phyloP scores from a whole-genome alignment of 2,113 vertebrate species.

The Nycticorax nycticorax region DNA sequence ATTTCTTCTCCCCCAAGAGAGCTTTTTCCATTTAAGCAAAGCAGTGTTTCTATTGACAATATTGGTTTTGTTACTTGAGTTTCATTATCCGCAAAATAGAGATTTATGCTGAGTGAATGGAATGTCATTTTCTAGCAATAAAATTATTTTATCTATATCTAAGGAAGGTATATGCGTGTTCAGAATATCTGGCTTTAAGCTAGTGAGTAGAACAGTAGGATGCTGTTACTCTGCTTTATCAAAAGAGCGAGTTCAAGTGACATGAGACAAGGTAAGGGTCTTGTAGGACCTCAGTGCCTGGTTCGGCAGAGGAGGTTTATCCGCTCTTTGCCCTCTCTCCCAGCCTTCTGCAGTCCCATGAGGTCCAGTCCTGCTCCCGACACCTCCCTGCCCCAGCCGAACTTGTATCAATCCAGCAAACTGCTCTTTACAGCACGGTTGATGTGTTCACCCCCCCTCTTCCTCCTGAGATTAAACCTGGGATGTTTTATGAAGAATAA shows the following conservation, averaged over 20 bases:
- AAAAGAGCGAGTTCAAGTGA: not conserved
- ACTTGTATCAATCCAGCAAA: not conserved
- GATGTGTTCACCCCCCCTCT: not conserved
- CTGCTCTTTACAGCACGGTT: not conserved
- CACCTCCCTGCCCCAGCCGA: not conserved
- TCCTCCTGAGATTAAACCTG: conserved; percentile 4
- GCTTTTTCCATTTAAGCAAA: not conserved
- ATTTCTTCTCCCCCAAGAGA: not conserved
- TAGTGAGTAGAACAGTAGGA: not conserved
- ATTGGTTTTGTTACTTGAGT: not conserved
- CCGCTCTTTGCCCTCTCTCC: not conserved
- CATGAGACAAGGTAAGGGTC: not conserved
- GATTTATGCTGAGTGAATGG: not conserved
- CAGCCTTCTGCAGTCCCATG: not conserved
- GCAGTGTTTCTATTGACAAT: not conserved
- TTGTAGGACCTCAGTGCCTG: not conserved
- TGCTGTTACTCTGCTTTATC: not conserved
- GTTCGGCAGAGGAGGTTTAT: not conserved
- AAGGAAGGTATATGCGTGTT: not conserved
- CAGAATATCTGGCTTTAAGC: not conserved
- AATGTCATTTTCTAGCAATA: not conserved
- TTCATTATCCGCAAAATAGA: not conserved
- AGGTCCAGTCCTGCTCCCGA: not conserved
- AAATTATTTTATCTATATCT: not conserved
- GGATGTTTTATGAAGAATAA: conserved; percentile 27